phyloP scores from a whole-genome alignment of 2,888 invertebrate species.

The Alloplasta piceator region DNA sequence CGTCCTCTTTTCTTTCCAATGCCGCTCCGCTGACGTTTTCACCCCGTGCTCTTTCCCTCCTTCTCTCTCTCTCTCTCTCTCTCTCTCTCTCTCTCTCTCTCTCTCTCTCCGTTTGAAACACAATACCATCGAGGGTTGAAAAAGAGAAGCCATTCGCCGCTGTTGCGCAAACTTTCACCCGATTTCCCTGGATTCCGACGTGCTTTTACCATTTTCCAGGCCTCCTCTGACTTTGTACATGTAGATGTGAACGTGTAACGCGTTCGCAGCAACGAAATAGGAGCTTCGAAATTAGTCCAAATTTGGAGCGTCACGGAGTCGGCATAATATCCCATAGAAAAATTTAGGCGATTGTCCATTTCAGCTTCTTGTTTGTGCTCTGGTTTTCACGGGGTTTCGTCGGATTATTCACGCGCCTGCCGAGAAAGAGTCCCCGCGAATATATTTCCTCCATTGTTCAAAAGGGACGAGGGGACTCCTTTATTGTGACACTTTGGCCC shows the following conservation, averaged over 20 bases:
- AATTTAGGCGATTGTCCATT: background rate
- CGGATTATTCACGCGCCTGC: conserved; percentile 56
- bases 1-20: conserved; percentile 50
- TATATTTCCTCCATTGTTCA: conserved; percentile 58
- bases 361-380: conserved; percentile 47
- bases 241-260: too few relatives aligned
- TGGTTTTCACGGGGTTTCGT: conserved; percentile 32
- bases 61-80: conserved; percentile 19
- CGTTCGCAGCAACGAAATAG: conserved; percentile 18
- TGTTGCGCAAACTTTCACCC: conserved; percentile 81
- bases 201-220: conserved; percentile 30
- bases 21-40: conserved; percentile 51
- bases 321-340: conserved; percentile 20
- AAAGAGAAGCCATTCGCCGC: conserved; percentile 61
- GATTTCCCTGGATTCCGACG: conserved; percentile 71
- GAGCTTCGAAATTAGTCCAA: conserved; percentile 55
- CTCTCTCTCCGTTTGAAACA: conserved; percentile 57
- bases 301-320: conserved; percentile 18
- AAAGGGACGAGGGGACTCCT: conserved; percentile 35
- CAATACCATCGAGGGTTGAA: conserved; percentile 67
- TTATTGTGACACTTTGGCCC: conserved; percentile 59
- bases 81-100: too few relatives aligned
- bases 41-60: conserved; percentile 1
- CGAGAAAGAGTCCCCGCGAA: conserved; percentile 24
- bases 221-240: background rate